These are phyloP conservation scores for Zaprionus davidi DNA, from an alignment of 1,140 invertebrate genomes.

Conservation along the genomic window DNA sequence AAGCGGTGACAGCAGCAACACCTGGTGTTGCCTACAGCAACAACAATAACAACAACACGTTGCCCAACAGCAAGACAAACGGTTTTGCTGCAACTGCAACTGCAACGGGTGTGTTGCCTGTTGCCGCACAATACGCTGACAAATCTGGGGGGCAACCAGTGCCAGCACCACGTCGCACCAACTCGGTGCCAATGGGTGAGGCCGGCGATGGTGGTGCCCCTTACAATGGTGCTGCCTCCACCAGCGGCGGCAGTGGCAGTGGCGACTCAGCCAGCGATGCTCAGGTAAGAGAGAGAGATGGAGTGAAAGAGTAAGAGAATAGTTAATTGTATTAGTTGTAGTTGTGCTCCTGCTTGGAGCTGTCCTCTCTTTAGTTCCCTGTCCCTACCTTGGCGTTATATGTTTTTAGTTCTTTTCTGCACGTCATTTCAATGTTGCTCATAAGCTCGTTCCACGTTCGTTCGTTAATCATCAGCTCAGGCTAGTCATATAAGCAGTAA, in stretches of 20 bases:
- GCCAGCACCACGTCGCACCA: slow-evolving; percentile 84
- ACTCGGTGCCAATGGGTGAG: slow-evolving; percentile 77
- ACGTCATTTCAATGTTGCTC: slow-evolving; percentile 73
- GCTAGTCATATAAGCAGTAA: slow-evolving; percentile 41
- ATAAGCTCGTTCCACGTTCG: slow-evolving; percentile 60
- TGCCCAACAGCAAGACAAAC: slow-evolving; percentile 67
- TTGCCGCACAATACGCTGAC: slow-evolving; percentile 73
- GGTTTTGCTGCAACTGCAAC: slow-evolving; percentile 65
- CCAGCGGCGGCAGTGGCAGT: slow-evolving; percentile 57
- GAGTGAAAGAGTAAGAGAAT: neutral
- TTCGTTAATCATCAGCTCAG: slow-evolving; percentile 57
- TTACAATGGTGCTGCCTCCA: slow-evolving; percentile 57
- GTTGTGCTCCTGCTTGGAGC: slow-evolving; percentile 36
- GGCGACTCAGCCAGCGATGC: slow-evolving; percentile 66
- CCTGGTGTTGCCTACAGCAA: slow-evolving; percentile 22
- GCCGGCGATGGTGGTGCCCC: slow-evolving; percentile 56
- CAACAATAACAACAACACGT: slow-evolving; percentile 57
- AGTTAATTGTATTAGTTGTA: slow-evolving; percentile 13
- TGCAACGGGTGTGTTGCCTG: slow-evolving; percentile 68
- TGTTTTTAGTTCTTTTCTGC: slow-evolving; percentile 54
- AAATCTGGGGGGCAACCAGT: slow-evolving; percentile 81
- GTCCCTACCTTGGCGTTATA: neutral
- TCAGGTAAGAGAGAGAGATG: slow-evolving; percentile 58
- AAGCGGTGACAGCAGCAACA: slow-evolving; percentile 10
- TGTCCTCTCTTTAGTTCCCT: slow-evolving; percentile 5